Conservation (phyloP, 2,797 vertebrate species). For the Megalops cyprinoides region DNA sequence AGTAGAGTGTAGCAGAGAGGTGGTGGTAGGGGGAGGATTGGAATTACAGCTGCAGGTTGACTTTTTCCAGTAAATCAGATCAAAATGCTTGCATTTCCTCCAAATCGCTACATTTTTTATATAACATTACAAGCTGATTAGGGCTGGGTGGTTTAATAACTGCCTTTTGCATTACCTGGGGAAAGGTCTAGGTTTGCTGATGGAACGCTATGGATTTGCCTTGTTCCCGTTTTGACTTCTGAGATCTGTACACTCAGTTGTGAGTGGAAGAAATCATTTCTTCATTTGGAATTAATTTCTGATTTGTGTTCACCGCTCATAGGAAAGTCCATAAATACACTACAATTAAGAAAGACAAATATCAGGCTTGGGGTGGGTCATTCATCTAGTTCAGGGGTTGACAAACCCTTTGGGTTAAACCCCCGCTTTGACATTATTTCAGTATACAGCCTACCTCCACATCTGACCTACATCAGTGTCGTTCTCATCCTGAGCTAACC, state of each 20-base stretch:
- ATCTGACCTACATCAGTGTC: no score
- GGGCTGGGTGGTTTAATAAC: background rate
- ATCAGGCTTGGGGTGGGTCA: slow-evolving; percentile 25
- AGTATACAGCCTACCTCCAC: no score
- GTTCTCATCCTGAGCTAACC: no score
- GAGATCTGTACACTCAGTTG: slow-evolving; percentile 3
- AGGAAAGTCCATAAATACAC: slow-evolving; percentile 39
- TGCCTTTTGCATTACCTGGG: background rate
- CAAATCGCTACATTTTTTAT: background rate
- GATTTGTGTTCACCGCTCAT: slow-evolving; percentile 39
- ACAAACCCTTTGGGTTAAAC: no score
- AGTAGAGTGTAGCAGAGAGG: background rate
- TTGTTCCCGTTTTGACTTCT: background rate
- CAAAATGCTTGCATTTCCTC: background rate
- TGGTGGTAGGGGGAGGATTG: background rate
- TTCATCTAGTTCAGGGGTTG: slow-evolving; percentile 19
- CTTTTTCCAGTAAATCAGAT: slow-evolving; percentile 8
- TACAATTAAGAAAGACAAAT: slow-evolving; percentile 41
- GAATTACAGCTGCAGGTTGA: background rate
- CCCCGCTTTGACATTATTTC: no score
- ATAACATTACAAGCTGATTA: background rate
- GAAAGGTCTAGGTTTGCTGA: background rate
- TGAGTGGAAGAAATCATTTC: background rate
- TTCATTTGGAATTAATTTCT: slow-evolving; percentile 16
- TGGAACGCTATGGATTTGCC: background rate